Evolutionary conservation across 2,888 invertebrate genomes (phyloP), one percentile per base, ranked within the genome.

Genomic region (Coelinius sp.): DNA sequence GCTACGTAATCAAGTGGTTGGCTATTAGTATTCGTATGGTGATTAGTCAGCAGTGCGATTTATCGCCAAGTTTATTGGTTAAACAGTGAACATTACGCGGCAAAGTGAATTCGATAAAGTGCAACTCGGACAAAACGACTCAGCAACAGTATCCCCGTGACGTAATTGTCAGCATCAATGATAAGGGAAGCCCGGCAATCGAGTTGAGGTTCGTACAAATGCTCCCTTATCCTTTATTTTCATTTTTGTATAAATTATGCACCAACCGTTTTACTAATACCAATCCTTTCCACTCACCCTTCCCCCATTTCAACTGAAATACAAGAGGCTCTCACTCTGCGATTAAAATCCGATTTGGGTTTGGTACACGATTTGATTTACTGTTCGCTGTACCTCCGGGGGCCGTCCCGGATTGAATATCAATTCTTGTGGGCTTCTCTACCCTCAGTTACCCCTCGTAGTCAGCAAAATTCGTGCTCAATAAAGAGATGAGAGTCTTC

Each of bases 101-200:
- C 84, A 84, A 84, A 84, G 84, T 84, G 84, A 84, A 81, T 83
- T 82, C 83, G 79, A 46, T 79, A 76, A 82, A 83, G 84, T 83
- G 82, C 78, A 78, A 73, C 80, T 73, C 77, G 74, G 80, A 82
- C 77, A 82, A 79, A 79, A 80, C 79, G 77, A 82, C 80, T 77
- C 79, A 73, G 66, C 75, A 77, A 68, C 76, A 76, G 68, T 74
- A 74, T 75, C 82, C 81, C 44, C 81, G 83, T 71, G 83, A 84
- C 81, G 79, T 84, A 75, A 83, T 84, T 73, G 83, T 84, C 78
- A 83, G 83, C 76, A 83, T 84, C 77, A 81, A 83, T 83, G 84
- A 84, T 69, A 81, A 80, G 75, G 79, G 83, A 53, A 81, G 74
- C 25, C 82, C 78, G 70, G 75, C 78, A 75, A 84, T 84, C 76